Conservation (phyloP, 2,888 invertebrate species). For the Nemotelus pantherinus region DNA sequence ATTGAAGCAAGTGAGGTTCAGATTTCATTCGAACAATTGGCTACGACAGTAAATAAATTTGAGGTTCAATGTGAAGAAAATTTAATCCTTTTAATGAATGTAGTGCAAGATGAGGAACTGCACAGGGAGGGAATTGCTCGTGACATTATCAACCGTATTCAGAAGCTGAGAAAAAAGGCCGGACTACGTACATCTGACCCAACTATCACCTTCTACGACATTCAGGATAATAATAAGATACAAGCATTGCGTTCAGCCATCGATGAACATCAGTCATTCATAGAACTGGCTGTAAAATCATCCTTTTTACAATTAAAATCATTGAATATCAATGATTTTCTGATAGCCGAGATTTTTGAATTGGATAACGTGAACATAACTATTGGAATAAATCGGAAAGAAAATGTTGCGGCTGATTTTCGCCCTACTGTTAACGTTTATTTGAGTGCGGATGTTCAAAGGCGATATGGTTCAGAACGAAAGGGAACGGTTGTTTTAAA, state of each 20-base stretch:
- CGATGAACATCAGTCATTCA: conserved; percentile 76
- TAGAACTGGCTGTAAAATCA: conserved; percentile 84
- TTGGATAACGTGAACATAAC: conserved; percentile 67
- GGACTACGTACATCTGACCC: conserved; percentile 91
- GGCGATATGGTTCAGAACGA: conserved; percentile 55
- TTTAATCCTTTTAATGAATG: conserved; percentile 88
- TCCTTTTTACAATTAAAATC: not conserved
- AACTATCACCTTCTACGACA: conserved; percentile 79
- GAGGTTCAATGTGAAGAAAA: conserved; percentile 92
- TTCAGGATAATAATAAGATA: conserved; percentile 66
- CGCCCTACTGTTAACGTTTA: conserved; percentile 57
- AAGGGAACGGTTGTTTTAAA: conserved; percentile 77
- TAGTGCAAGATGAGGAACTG: conserved; percentile 88
- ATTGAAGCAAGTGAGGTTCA: conserved; percentile 83
- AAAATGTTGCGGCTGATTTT: no score
- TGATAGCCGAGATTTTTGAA: conserved; percentile 60
- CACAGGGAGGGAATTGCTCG: conserved; percentile 94
- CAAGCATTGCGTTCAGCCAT: conserved; percentile 75
- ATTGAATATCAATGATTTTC: not conserved
- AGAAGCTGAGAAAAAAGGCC: conserved; percentile 95
- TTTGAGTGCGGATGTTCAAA: conserved; percentile 54
- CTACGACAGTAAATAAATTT: conserved; percentile 69
- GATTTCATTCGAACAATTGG: conserved; percentile 69
- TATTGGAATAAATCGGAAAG: not conserved
- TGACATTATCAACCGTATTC: conserved; percentile 95